phyloP scores from a whole-genome alignment of 2,113 vertebrate species.

The Lates calcarifer region DNA sequence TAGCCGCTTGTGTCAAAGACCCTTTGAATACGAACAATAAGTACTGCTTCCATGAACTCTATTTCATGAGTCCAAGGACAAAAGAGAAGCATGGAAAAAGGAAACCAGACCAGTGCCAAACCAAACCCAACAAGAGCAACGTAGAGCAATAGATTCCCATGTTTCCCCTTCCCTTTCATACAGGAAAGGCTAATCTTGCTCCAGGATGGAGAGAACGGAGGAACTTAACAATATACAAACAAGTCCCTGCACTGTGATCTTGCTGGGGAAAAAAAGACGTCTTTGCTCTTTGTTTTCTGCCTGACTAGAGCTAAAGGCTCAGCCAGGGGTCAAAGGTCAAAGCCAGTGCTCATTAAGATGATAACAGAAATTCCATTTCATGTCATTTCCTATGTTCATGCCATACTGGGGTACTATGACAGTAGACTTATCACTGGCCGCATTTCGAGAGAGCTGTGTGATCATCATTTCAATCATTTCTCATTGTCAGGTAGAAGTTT shows the following conservation, averaged over 20 bases:
- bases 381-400: constrained; percentile 23
- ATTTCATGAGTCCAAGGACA: constrained; percentile 62
- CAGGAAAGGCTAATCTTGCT: constrained; percentile 72
- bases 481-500: not conserved
- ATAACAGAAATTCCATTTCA: constrained; percentile 19
- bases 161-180: constrained; percentile 27
- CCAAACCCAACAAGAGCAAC: constrained; percentile 62
- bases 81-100: constrained; percentile 78
- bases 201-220: constrained; percentile 57
- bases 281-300: constrained; percentile 26
- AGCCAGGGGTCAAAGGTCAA: constrained; percentile 42
- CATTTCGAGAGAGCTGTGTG: not conserved
- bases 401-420: too few relatives aligned
- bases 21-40: constrained; percentile 74
- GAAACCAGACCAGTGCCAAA: constrained; percentile 68
- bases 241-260: constrained; percentile 42
- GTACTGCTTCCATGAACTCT: constrained; percentile 67
- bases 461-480: not conserved
- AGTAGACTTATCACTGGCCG: constrained; percentile 15
- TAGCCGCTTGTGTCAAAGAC: constrained; percentile 25
- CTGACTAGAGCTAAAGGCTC: constrained; percentile 10
- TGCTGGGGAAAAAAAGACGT: not conserved
- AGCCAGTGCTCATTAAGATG: not conserved
- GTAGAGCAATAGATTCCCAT: constrained; percentile 17
- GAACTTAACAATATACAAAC: constrained; percentile 67